Base-by-base conservation (phyloP, 2,888 invertebrate species). In the Allolobophora icterica region DNA sequence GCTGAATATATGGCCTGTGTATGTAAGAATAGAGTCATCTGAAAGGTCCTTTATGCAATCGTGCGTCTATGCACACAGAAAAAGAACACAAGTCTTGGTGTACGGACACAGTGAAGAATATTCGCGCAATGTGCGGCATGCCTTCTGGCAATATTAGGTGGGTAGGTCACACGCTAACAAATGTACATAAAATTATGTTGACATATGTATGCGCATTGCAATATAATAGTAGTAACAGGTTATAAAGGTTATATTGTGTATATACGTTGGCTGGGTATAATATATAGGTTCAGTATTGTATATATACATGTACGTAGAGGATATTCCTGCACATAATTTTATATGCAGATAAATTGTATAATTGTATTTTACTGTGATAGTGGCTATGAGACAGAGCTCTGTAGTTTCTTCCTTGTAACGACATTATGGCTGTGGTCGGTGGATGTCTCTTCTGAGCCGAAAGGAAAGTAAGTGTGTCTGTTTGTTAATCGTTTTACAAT, bases 71-170 rank as follows among this genome's bases (percentile, higher is more conserved):
- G n/a, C n/a, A 71, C 13, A 11, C n/a, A 71, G 30, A 71, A 71
- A n/a, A 17, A 71, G 71, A n/a, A n/a, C 30, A 71, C 4, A 71
- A n/a, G n/a, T n/a, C n/a, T 30, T 30, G n/a, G 30, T n/a, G 71
- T 52, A n/a, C 30, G 8, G 30, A n/a, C 8, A 30, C 71, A 30
- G 71, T 71, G 71, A 71, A 71, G 30, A 71, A 71, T n/a, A 71
- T 71, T n/a, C 71, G 71, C 5, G 71, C 71, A 71, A 71, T 71
- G 71, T 71, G 52, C 24, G 52, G 21, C 52, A 71, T 71, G 71
- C 71, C 71, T 71, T 71, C 71, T 71, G 71, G 71, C 71, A 71
- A 71, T 71, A n/a, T 71, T 71, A 71, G 71, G 71, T n/a, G 71
- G 71, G 71, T 71, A 71, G 71, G n/a, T n/a, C 71, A 71, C 71